Base-by-base conservation (phyloP, 1,140 invertebrate genomes). In the Holotrichia oblita region DNA sequence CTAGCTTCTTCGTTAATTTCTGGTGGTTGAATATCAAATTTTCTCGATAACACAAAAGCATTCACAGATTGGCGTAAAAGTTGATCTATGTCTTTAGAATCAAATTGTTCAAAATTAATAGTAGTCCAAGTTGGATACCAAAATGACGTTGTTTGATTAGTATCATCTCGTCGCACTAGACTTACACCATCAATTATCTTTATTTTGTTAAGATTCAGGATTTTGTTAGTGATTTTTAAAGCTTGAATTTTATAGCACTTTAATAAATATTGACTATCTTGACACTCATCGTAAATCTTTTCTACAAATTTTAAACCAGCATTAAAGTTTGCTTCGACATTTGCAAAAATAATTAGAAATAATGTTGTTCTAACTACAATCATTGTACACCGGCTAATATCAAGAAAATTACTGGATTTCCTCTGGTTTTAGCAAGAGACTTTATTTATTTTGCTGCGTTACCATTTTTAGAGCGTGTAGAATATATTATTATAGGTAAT, bases 211-310 rank as follows among this genome's bases (percentile, higher is more conserved):
- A 90, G 88, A 73, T 90, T 88, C 0, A 92, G 86, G 0, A 92
- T 91, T n/a, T 92, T 86, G 76, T 93, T 91, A 6, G 90, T 84
- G 6, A 92, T 85, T 81, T 91, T 91, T 0, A 92, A 85, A 0
- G 91, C 91, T 83, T 92, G 90, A 7, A 92, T 86, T 85, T 93
- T 93, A 77, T 93, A 88, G 83, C 92, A 94, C 85, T 91, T 91
- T 74, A 92, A 84, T 42, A 92, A 87, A 80, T 93, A 90, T 79
- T 91, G 87, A 41, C 89, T 89, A 41, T 88, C 85, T 76, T 89
- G 88, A 84, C 93, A 94, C 78, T 91, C 89, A 42, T 89, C 87
- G 81, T 91, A 92, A 48, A 92, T 87, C 81, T 88, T 90, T 77
- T 89, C 87, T 17, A 92, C 22, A 12, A 86, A 24, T 61, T 83